Evolutionary conservation across 2,888 invertebrate species (phyloP), one percentile per base, ranked within the genome.

Genomic region (Bembecia ichneumoniformis): DNA sequence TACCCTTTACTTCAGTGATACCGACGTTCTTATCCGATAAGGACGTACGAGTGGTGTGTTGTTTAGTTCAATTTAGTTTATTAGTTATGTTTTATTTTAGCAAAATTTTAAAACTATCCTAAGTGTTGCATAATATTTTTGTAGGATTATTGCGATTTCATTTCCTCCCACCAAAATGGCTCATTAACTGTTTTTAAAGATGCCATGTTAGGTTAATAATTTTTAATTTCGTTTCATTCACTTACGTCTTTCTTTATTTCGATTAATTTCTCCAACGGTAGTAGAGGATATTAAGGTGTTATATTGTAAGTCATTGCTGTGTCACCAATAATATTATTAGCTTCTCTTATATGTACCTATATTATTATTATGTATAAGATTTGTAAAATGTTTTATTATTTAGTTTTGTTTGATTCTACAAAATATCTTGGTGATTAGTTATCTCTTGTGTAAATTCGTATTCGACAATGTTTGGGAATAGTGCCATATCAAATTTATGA

Each of bases 61-160:
- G 78, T 86, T 86, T 87, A 87, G 87, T 87, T 87, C 82, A 87
- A 87, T 87, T 87, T 86, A 86, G 82, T 86, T 87, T 84, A 86
- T 87, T 87, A 86, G 83, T 86, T 87, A 83, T 81, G 86, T 86
- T 87, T 86, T 86, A 84, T 86, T 87, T 87, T 86, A 86, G 86
- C 81, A 82, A 87, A 87, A 86, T 84, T 87, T 87, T 84, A 75
- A 84, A 81, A 77, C 66, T 84, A 81, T 77, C 77, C 77, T 86
- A 86, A 86, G 86, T 86, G 86, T 87, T 87, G 82, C 80, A 79
- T 78, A 77, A 82, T 83, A 80, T 81, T 82, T 81, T 82, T 67
- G 72, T 84, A 82, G 79, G 72, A 82, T 82, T 82, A 79, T 76
- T 74, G 70, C 73, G 70, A 75, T 76, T 82, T 83, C 75, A 72